Evolutionary conservation across 2,888 invertebrate species (phyloP).

Genomic region (Tenthredo amoena): DNA sequence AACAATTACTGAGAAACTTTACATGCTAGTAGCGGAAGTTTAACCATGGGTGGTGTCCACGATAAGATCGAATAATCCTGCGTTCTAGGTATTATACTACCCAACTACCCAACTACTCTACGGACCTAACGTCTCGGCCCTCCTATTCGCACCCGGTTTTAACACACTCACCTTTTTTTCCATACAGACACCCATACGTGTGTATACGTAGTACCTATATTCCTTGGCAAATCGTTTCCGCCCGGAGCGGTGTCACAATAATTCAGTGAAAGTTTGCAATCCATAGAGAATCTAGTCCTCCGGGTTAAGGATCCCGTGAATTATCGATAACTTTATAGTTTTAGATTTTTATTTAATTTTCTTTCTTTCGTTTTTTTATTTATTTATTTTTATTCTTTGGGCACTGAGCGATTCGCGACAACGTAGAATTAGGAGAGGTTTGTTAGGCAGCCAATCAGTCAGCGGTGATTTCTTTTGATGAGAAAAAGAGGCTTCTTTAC

Average conservation of each 20-base stretch:
- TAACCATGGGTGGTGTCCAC: constrained; percentile 51
- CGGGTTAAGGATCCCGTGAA: neutral
- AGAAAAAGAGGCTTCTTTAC: neutral
- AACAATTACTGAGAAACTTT: constrained; percentile 23
- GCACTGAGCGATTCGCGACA: constrained; percentile 37
- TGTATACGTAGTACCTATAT: no score
- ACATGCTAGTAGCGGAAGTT: constrained; percentile 45
- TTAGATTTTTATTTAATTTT: neutral
- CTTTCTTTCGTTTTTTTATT: neutral
- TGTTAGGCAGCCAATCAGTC: neutral
- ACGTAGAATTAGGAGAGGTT: neutral
- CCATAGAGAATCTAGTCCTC: neutral
- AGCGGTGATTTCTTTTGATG: neutral
- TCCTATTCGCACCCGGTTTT: constrained; percentile 26
- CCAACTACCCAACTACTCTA: neutral
- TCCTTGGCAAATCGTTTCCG: constrained; percentile 38
- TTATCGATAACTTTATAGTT: neutral
- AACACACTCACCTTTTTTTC: neutral
- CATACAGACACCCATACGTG: no score
- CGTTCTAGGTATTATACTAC: neutral
- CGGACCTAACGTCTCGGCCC: neutral
- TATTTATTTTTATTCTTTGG: neutral
- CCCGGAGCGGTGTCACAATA: neutral
- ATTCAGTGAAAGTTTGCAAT: neutral
- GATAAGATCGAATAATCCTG: constrained; percentile 46